Base-by-base conservation (phyloP, 2,113 vertebrate genomes). In the Amphiprion percula region DNA sequence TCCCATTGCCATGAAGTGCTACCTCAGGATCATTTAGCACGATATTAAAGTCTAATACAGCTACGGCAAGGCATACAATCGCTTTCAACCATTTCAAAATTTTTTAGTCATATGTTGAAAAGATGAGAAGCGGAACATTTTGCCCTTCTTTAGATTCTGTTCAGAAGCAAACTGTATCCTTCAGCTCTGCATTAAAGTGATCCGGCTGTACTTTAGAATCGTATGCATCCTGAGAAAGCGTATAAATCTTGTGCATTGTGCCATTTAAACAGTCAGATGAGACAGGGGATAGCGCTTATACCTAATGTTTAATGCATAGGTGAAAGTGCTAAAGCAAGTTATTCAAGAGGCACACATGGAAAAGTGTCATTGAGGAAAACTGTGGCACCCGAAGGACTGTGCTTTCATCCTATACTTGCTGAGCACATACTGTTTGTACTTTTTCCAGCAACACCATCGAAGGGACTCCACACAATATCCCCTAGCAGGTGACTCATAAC, bases 231-330 rank as follows among this genome's bases (percentile, higher is more conserved):
- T 9, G 1, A 68, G 12, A 77, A 62, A 78, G 55, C 54, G 50
- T 68, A 60, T 28, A 28, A 80, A 37, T 59, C 17, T 16, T 53
- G 23, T 67, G 30, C 61, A 66, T 60, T 55, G 5, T 56, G 14
- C 6, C 19, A 68, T 69, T 64, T 70, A 33, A 69, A 39, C 12
- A 33, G 12, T 39, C 30, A 14, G 5, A 54, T 54, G 49, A 64
- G 39, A 82, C 64, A 49, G 21, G 30, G 26, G n/a, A 79, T 46
- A 2, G 49, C 46, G 24, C 41, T 61, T 74, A 19, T 26, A 75
- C 44, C 68, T n/a, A 49, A 81, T 83, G 47, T 71, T 85, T 87
- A 88, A 90, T 86, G 71, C 62, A 85, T 72, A 37, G 72, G 28
- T 50, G 30, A 16, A 75, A 83, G 70, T 80, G 58, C 68, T 73